phyloP scores from a whole-genome alignment of 2,888 invertebrate species.

The Volucella bombylans region DNA sequence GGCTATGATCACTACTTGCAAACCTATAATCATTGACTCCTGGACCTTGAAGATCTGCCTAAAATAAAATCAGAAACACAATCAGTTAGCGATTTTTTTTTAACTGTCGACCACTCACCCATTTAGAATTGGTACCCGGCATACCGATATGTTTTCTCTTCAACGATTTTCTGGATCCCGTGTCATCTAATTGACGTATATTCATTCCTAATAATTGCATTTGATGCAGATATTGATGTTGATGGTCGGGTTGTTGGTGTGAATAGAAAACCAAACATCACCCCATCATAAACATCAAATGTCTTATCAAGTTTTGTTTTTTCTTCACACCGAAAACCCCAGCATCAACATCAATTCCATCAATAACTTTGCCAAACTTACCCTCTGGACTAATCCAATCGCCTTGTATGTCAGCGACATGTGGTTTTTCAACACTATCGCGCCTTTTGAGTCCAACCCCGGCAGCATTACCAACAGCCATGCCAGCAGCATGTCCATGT shows the following conservation, averaged over 20 bases:
- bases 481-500: slow-evolving; percentile 51
- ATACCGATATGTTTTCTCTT: too few relatives aligned
- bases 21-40: neutral
- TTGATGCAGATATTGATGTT: too few relatives aligned
- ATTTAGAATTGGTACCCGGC: neutral
- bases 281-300: too few relatives aligned
- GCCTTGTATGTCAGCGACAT: slow-evolving; percentile 52
- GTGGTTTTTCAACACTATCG: slow-evolving; percentile 43
- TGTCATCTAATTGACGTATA: too few relatives aligned
- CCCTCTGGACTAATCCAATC: slow-evolving; percentile 49
- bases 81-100: neutral
- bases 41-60: slow-evolving; percentile 17
- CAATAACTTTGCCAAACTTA: slow-evolving; percentile 35
- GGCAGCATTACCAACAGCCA: slow-evolving; percentile 15
- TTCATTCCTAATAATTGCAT: too few relatives aligned
- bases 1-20: neutral
- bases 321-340: neutral
- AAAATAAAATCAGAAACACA: slow-evolving; percentile 8
- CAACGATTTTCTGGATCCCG: too few relatives aligned
- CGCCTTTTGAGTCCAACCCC: slow-evolving; percentile 17
- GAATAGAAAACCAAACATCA: too few relatives aligned
- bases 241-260: too few relatives aligned
- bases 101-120: slow-evolving; percentile 34
- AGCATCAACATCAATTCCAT: slow-evolving; percentile 37
- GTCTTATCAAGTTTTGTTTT: neutral